Evolutionary conservation across 2,113 vertebrate species (phyloP).

Genomic region (Pseudorectes ferrugineus): DNA sequence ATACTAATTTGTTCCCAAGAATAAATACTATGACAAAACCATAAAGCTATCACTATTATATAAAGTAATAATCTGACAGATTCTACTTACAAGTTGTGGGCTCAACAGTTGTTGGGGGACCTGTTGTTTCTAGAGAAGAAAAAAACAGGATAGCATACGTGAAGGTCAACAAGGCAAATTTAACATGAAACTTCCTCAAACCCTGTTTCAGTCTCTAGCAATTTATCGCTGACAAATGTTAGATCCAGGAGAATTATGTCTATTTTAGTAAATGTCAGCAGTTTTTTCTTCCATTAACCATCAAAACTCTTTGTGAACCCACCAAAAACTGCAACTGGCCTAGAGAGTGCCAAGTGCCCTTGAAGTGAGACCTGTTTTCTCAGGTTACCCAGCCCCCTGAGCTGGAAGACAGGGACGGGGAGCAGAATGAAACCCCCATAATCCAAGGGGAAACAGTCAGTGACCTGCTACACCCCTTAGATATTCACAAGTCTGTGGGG

Average conservation of each 20-base stretch:
- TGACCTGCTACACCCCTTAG: neutral
- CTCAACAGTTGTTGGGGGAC: fast-evolving
- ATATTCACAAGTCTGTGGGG: neutral
- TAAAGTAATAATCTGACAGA: neutral
- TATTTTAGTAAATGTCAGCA: neutral
- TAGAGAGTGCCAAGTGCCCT: neutral
- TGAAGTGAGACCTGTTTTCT: neutral
- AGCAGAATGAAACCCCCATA: neutral
- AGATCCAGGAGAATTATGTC: neutral
- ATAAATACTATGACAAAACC: neutral
- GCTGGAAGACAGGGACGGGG: neutral
- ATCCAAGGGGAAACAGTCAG: neutral
- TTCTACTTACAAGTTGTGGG: fast-evolving
- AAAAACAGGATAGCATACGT: neutral
- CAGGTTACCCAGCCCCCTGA: too few species aligned
- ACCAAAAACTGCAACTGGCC: neutral
- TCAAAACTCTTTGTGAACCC: neutral
- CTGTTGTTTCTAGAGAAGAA: fast-evolving
- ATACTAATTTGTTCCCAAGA: neutral
- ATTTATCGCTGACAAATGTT: fast-evolving
- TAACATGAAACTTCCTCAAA: neutral
- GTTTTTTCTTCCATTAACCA: neutral
- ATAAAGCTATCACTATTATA: neutral
- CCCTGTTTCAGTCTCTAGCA: fast-evolving
- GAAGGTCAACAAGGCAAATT: neutral